Evolutionary conservation across 2,797 vertebrate species (phyloP).

Genomic region (Lepilemur septentrionalis): DNA sequence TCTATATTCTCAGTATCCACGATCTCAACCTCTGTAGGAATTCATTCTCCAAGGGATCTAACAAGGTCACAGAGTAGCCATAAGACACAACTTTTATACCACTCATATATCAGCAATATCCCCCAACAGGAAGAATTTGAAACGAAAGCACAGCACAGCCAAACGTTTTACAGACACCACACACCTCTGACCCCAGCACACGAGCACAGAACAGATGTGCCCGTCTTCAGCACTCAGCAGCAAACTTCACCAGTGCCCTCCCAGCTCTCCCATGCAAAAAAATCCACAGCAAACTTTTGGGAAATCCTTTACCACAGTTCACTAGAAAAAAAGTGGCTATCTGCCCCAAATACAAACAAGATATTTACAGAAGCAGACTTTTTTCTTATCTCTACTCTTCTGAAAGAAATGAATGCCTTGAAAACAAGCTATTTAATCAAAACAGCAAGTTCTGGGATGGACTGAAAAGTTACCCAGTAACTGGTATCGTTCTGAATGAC

Average conservation of each 20-base stretch:
- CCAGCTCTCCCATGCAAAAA: background rate
- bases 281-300: background rate
- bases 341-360: background rate
- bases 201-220: background rate
- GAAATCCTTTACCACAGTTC: background rate
- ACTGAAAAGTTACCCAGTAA: background rate
- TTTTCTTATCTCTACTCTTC: background rate
- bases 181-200: background rate
- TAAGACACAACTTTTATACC: background rate
- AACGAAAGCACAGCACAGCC: background rate
- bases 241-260: background rate
- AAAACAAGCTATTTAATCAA: slow-evolving; percentile 4
- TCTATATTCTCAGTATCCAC: background rate
- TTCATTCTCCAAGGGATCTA: background rate
- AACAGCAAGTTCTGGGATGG: slow-evolving; percentile 7
- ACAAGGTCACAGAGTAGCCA: background rate
- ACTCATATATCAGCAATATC: background rate
- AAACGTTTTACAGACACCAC: background rate
- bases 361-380: background rate
- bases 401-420: slow-evolving; percentile 13
- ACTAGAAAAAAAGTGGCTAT: background rate
- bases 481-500: background rate
- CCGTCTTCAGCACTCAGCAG: background rate
- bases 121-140: background rate
- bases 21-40: background rate